Evolutionary conservation across 2,888 invertebrate genomes (phyloP).

Genomic region (Ectropis crepuscularia): DNA sequence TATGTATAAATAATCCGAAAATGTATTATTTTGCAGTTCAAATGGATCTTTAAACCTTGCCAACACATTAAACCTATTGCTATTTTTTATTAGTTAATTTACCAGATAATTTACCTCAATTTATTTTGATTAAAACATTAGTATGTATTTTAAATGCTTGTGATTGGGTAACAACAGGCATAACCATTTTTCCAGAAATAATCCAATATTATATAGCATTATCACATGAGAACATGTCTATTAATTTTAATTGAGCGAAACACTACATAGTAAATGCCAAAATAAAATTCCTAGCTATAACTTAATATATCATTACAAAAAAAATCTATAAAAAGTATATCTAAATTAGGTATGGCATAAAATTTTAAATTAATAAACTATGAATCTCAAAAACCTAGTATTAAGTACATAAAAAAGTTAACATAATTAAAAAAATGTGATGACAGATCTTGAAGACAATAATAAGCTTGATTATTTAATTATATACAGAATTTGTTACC

Average conservation of each 20-base stretch:
- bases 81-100: slow-evolving; percentile 24
- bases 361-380: slow-evolving; percentile 68
- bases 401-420: slow-evolving; percentile 59
- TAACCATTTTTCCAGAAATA: slow-evolving; percentile 4
- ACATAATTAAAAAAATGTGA: slow-evolving; percentile 40
- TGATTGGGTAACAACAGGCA: slow-evolving; percentile 19
- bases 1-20: slow-evolving; percentile 34
- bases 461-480: slow-evolving; percentile 23
- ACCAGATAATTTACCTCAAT: slow-evolving; percentile 11
- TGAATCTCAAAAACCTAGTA: slow-evolving; percentile 77
- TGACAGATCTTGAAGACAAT: slow-evolving; percentile 36
- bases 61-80: slow-evolving; percentile 26
- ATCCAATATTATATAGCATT: slow-evolving; percentile 17
- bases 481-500: slow-evolving; percentile 34
- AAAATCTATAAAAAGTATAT: slow-evolving; percentile 69
- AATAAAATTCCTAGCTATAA: slow-evolving; percentile 59
- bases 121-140: slow-evolving; percentile 16
- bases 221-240: slow-evolving; percentile 47
- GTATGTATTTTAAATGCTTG: slow-evolving; percentile 24
- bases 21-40: slow-evolving; percentile 31
- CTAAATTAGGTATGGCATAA: slow-evolving; percentile 84
- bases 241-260: slow-evolving; percentile 74
- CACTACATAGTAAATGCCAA: slow-evolving; percentile 69
- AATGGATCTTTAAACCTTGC: slow-evolving; percentile 30
- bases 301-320: slow-evolving; percentile 61